Evolutionary conservation across 2,888 invertebrate genomes (phyloP).

Genomic region (Trileptium ribeirensis): DNA sequence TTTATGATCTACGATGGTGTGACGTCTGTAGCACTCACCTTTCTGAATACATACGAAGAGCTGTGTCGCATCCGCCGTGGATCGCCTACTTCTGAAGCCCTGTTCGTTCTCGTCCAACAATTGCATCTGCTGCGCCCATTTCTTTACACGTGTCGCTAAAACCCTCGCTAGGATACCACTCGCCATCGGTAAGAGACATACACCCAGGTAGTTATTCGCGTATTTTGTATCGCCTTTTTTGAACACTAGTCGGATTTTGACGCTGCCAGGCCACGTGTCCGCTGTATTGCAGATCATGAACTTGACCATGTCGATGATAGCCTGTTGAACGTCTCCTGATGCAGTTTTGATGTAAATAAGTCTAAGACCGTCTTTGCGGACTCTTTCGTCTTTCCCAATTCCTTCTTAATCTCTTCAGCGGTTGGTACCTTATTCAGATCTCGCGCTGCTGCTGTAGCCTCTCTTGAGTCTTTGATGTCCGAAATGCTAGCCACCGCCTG

Average conservation of each 20-base stretch:
- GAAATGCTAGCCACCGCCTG: neutral
- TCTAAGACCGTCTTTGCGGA: neutral
- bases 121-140: neutral
- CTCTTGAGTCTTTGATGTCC: neutral
- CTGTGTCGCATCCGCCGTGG: neutral
- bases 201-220: neutral
- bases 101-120: neutral
- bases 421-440: neutral
- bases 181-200: neutral
- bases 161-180: conserved; percentile 3
- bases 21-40: neutral
- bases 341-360: neutral
- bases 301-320: neutral
- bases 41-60: neutral
- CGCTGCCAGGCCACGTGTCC: neutral
- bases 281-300: neutral
- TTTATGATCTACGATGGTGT: neutral
- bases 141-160: neutral
- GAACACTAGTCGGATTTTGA: neutral
- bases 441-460: neutral
- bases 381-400: neutral
- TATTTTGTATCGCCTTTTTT: neutral
- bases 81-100: neutral
- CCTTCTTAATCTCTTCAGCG: neutral
- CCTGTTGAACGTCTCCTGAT: neutral